Base-by-base conservation (phyloP, 2,888 invertebrate genomes). In the Tetramorium bicarinatum region DNA sequence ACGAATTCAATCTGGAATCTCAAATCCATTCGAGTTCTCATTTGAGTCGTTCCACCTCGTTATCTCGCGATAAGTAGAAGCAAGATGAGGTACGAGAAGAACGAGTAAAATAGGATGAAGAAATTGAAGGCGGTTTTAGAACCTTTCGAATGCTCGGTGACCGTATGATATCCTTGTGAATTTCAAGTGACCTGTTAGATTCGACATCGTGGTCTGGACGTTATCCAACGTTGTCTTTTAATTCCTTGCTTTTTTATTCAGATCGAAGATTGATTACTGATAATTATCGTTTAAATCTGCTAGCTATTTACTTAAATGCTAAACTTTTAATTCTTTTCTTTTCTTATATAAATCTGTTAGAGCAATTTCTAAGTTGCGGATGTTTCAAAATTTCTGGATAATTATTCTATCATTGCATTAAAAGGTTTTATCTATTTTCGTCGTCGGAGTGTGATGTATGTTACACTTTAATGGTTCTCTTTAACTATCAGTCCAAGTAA, bases 1-100 rank as follows among this genome's bases (percentile, higher is more conserved):
- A 52, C 76, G 76, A 79, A 87, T 82, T 84, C 76, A 88, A 84
- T 85, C 69, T 80, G 71, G 38, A 82, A 21, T 47, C 75, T 69
- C 83, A 83, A 87, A 83, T 85, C 84, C 66, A 86, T 84, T 87
- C 74, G 85, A 81, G 83, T 82, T 61, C 75, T 88, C 87, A 82
- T 87, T 76, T 69, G 59, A 66, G 72, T 87, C 87, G 76, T 85
- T 87, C 76, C 86, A 86, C 64, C 86, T 88, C 88, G 88, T 88
- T 88, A 88, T 87, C 66, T 77, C 84, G 59, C 76, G 83, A 87
- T 87, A 87, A 84, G 74, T 85, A 82, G 52, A 72, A 83, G 76
- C 61, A 77, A 76, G 80, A 76, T 72, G 76, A 76, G 77, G 44
- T 54, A 66, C 64, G 25, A 18, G 64, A 75, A 87, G 76, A 71